Evolutionary conservation across 2,113 vertebrate genomes (phyloP).

Genomic region (Aptenodytes forsteri): DNA sequence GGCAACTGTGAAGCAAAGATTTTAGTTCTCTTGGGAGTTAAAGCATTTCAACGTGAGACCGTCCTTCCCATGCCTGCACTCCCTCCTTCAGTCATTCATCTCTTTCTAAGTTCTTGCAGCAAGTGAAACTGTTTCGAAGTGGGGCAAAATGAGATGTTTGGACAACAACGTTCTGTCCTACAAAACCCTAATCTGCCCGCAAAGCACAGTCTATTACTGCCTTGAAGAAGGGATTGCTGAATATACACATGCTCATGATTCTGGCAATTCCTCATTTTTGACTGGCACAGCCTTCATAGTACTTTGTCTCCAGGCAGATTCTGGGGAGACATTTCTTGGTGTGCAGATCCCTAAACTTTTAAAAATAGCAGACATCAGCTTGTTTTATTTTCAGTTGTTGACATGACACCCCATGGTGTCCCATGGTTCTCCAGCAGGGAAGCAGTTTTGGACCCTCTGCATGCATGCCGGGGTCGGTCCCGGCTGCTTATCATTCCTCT

Average conservation of each 20-base stretch:
- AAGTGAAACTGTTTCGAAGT: background rate
- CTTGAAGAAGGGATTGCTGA: background rate
- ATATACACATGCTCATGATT: rapidly evolving
- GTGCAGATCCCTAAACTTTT: background rate
- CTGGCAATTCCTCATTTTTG: background rate
- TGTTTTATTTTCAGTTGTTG: background rate
- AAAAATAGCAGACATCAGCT: background rate
- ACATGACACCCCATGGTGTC: too few relatives aligned
- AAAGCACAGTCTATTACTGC: background rate
- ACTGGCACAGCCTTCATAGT: background rate
- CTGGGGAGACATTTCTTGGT: background rate
- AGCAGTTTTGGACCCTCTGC: background rate
- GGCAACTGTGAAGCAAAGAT: background rate
- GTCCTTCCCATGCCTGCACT: background rate
- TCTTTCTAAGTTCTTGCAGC: background rate
- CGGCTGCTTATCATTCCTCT: background rate
- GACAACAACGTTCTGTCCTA: background rate
- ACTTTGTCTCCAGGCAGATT: background rate
- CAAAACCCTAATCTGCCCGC: background rate
- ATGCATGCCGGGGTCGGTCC: background rate
- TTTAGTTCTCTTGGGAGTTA: background rate
- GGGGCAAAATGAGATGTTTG: background rate
- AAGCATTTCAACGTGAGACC: background rate
- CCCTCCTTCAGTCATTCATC: background rate
- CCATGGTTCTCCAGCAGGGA: background rate